Evolutionary conservation across 2,113 vertebrate genomes (phyloP).

Genomic region (Periophthalmodon schlosseri): DNA sequence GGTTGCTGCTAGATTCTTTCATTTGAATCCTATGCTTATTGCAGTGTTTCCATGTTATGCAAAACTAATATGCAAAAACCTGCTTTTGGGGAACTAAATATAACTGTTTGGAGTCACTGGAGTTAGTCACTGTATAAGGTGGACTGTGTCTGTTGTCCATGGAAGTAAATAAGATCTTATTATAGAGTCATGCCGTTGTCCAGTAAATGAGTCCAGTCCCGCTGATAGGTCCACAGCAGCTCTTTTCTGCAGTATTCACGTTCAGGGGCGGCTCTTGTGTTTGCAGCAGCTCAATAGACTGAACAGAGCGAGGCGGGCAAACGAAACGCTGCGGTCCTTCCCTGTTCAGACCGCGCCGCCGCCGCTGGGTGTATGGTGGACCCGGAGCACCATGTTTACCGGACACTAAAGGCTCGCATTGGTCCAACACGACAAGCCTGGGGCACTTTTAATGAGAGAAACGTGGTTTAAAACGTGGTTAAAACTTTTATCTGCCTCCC

Average conservation of each 20-base stretch:
- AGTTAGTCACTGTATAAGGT: no score
- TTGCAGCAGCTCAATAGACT: no score
- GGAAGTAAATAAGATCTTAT: no score
- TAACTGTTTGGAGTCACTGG: no score
- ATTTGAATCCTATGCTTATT: background rate
- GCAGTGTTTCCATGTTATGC: no score
- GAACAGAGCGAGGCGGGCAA: constrained; percentile 59
- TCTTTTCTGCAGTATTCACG: constrained; percentile 33
- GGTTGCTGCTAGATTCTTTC: background rate
- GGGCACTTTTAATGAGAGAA: constrained; percentile 32
- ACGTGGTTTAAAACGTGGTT: constrained; percentile 34
- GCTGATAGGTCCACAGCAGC: constrained; percentile 38
- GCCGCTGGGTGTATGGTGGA: constrained; percentile 11
- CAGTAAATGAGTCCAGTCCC: constrained; percentile 37
- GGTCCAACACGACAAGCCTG: background rate
- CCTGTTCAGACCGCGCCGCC: constrained; percentile 38
- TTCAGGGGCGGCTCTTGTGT: constrained; percentile 52
- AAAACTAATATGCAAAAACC: no score
- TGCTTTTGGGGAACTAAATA: no score
- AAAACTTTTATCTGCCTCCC: constrained; percentile 46
- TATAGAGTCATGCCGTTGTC: background rate
- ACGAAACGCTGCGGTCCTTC: constrained; percentile 44
- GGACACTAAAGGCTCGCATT: constrained; percentile 3
- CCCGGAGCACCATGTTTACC: constrained; percentile 23
- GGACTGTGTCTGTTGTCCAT: no score